phyloP scores from a whole-genome alignment of 2,888 invertebrate genomes.

The Doris montereyensis region DNA sequence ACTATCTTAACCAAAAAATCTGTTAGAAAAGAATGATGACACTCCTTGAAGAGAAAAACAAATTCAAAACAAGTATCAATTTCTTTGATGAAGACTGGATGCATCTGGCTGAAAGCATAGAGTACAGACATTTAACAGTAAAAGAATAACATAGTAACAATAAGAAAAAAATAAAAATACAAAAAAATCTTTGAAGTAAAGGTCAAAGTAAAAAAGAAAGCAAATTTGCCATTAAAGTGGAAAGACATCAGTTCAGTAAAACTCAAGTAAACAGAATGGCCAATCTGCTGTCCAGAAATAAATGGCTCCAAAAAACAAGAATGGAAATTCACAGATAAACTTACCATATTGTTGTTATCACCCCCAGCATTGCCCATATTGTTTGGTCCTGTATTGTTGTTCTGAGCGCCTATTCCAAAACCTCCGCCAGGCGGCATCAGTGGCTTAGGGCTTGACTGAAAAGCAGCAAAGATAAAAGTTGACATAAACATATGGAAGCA shows the following conservation, averaged over 20 bases:
- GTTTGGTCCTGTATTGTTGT: conserved; percentile 36
- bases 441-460: conserved; percentile 44
- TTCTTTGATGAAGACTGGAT: too few relatives aligned
- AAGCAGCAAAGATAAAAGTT: background rate
- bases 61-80: too few relatives aligned
- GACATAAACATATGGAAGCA: background rate
- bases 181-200: too few relatives aligned
- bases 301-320: background rate
- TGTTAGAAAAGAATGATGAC: too few relatives aligned
- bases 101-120: too few relatives aligned
- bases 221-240: conserved; percentile 1
- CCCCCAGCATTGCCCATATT: conserved; percentile 2
- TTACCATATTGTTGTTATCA: conserved; percentile 40
- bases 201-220: too few relatives aligned
- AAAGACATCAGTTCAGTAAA: background rate
- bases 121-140: too few relatives aligned
- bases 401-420: conserved; percentile 33
- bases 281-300: conserved; percentile 12
- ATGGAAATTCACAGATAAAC: conserved; percentile 1
- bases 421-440: conserved; percentile 35
- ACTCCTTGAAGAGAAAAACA: too few relatives aligned
- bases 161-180: too few relatives aligned
- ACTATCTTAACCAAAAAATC: too few relatives aligned
- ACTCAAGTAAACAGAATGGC: background rate
- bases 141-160: too few relatives aligned